Evolutionary conservation across 1,140 invertebrate genomes (phyloP), one percentile per base, ranked within the genome.

Genomic region (Philopotamus ludificatus): DNA sequence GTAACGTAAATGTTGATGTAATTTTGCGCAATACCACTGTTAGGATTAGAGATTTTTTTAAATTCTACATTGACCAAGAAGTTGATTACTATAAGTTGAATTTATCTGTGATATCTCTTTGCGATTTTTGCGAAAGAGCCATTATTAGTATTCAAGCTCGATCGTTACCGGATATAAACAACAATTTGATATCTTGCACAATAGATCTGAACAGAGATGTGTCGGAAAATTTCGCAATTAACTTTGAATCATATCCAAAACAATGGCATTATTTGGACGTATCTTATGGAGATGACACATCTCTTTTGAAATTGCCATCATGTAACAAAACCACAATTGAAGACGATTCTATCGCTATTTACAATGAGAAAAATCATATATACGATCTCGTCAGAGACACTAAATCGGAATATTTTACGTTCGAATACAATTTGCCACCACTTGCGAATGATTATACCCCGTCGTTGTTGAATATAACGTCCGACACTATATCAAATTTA

Each of bases 321-420:
- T 63, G 16, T 58, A 55, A 55, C 71, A 67, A 15, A 76, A 77
- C 49, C 54, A 68, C 20, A 68, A 75, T 45, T 71, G 72, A 0
- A 70, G 77, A 62, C 77, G 9, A 16, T 21, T 53, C 26, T 1
- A 77, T 63, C 15, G n/a, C 34, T 44, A 44, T 44, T 15, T 20
- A 21, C 15, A 1, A 16, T 12, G 4, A 7, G 1, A 68, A 68
- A 54, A 76, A 79, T 68, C 54, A 71, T 60, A 78, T 73, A 73
- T 80, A 71, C 55, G 74, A 81, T n/a, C 74, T 91, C 45, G 78
- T 85, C 65, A 79, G 87, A n/a, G 86, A 86, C 66, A 84, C 86
- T 1, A 84, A 83, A 68, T 82, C 85, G 12, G 84, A 87, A 45
- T 89, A 88, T 71, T 90, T 90, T 71, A 79, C 85, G 9, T 90